Evolutionary conservation across 1,140 invertebrate species (phyloP).

Genomic region (Nebria ingens): DNA sequence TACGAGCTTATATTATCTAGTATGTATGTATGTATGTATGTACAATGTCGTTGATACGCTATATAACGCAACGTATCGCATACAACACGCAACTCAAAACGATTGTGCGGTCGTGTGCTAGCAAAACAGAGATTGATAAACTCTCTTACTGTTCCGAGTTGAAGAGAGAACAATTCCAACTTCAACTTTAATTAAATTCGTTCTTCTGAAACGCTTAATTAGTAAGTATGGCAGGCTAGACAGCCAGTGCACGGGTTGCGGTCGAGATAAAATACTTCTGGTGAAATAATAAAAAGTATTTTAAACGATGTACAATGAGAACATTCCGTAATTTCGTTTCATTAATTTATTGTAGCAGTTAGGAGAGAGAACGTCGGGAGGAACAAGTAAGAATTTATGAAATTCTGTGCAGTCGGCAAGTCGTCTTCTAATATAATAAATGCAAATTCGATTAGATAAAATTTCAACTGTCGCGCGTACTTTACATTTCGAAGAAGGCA

Average conservation of each 20-base stretch:
- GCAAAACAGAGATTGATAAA: background rate
- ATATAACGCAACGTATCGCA: too few relatives aligned
- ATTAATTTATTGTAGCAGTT: slow-evolving; percentile 4
- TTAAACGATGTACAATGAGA: background rate
- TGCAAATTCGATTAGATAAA: slow-evolving; percentile 9
- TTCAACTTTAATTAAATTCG: slow-evolving; percentile 4
- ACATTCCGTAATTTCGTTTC: slow-evolving; percentile 5
- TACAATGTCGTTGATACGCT: too few relatives aligned
- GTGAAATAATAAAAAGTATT: background rate
- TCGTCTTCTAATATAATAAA: slow-evolving; percentile 1
- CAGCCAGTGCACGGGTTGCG: background rate
- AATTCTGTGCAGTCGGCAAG: background rate
- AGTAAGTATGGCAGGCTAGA: background rate
- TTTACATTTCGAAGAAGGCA: background rate
- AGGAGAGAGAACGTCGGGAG: background rate
- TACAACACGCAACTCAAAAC: background rate
- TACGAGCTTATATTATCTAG: too few relatives aligned
- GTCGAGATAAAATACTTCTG: background rate
- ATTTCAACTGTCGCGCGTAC: slow-evolving; percentile 5
- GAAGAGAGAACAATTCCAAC: background rate
- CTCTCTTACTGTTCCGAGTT: background rate
- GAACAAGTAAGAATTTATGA: slow-evolving; percentile 4
- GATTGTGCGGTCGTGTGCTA: too few relatives aligned
- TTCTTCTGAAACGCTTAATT: slow-evolving; percentile 1
- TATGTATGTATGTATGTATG: too few relatives aligned